Evolutionary conservation across 2,113 vertebrate species (phyloP).

Genomic region (Bettongia penicillata): DNA sequence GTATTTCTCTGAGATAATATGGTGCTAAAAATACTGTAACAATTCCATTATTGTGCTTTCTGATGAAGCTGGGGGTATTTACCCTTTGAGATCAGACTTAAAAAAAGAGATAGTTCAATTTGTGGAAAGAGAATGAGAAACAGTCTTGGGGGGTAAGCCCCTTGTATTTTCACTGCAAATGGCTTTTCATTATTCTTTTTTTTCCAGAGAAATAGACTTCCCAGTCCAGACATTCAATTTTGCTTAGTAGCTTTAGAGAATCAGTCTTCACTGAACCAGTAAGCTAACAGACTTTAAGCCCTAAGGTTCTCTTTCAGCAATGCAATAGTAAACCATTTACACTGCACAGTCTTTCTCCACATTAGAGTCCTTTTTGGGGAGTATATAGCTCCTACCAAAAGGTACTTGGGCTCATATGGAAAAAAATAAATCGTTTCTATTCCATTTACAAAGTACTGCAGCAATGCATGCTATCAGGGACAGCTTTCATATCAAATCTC

Average conservation of each 20-base stretch:
- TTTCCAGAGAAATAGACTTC: not conserved
- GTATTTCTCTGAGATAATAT: slow-evolving; percentile 26
- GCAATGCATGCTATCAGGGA: not conserved
- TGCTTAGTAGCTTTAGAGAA: not conserved
- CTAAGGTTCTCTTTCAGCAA: not conserved
- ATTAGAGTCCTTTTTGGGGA: not conserved
- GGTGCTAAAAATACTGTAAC: slow-evolving; percentile 47
- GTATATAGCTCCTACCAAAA: not conserved
- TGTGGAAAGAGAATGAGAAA: not conserved
- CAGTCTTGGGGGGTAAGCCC: slow-evolving; percentile 1
- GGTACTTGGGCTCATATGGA: not conserved
- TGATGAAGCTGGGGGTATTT: slow-evolving; percentile 26
- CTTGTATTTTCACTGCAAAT: not conserved
- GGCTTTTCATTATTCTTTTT: not conserved
- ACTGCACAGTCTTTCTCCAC: not conserved
- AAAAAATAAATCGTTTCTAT: not conserved
- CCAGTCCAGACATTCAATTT: not conserved
- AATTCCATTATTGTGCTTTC: slow-evolving; percentile 45
- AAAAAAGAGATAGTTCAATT: slow-evolving; percentile 26
- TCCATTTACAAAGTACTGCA: not conserved
- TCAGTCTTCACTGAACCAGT: not conserved
- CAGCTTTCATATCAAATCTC: not conserved
- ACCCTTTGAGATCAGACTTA: slow-evolving; percentile 45
- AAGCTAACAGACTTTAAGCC: not conserved
- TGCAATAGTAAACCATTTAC: not conserved